phyloP scores from a whole-genome alignment of 2,888 invertebrate species.

The Abrostola triplasia region DNA sequence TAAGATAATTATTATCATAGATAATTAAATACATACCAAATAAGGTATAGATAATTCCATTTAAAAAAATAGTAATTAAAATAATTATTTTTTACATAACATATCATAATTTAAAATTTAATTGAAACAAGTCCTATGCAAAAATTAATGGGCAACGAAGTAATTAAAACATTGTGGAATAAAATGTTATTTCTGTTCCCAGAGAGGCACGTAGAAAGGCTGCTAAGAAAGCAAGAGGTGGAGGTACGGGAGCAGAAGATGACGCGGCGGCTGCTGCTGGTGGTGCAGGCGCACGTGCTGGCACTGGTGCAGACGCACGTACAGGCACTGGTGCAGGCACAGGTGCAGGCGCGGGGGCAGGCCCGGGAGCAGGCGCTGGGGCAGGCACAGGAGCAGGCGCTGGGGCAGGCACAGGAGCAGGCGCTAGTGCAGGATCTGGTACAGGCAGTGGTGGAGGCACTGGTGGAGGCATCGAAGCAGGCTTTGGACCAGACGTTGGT shows the following conservation, averaged over 20 bases:
- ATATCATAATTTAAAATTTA: too few relatives aligned
- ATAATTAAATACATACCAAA: neutral
- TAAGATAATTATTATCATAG: conserved; percentile 7
- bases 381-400: neutral
- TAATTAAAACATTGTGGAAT: too few relatives aligned
- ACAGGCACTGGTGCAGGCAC: too few relatives aligned
- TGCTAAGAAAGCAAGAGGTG: neutral
- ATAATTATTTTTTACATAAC: too few relatives aligned
- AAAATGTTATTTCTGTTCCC: neutral
- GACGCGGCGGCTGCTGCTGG: too few relatives aligned
- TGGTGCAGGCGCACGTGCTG: too few relatives aligned
- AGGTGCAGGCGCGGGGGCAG: neutral
- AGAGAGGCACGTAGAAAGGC: conserved; percentile 28
- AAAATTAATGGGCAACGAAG: too few relatives aligned
- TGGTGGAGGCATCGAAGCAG: neutral
- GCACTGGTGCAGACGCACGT: too few relatives aligned
- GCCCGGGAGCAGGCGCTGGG: neutral
- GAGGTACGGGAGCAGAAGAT: neutral
- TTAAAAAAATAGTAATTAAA: neutral
- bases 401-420: neutral
- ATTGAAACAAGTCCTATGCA: too few relatives aligned
- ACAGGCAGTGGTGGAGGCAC: neutral
- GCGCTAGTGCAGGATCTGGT: neutral
- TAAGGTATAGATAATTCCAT: neutral
- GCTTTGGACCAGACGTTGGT: neutral